phyloP scores from a whole-genome alignment of 2,797 vertebrate species.

The Mionectes olivaceus region DNA sequence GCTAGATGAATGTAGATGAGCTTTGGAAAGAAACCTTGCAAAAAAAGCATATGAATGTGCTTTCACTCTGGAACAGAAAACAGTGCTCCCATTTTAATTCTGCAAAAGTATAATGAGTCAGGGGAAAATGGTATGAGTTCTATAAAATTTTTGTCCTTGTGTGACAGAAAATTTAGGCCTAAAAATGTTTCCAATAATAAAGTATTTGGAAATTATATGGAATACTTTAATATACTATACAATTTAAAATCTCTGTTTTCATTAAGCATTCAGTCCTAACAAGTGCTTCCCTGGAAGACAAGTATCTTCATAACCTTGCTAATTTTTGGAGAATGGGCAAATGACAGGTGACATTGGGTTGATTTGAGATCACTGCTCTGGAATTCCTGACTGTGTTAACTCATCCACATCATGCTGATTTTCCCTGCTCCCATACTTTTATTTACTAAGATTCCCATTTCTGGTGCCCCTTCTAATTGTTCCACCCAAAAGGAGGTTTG shows the following conservation, averaged over 20 bases:
- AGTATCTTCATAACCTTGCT: background rate
- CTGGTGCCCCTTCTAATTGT: background rate
- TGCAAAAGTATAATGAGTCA: background rate
- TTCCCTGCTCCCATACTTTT: background rate
- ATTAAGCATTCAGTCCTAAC: background rate
- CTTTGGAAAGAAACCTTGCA: background rate
- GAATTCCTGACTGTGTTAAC: background rate
- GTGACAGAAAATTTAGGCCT: background rate
- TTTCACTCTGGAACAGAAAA: background rate
- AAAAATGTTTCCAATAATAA: background rate
- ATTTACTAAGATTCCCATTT: background rate
- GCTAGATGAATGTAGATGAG: constrained; percentile 6
- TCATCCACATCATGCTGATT: background rate
- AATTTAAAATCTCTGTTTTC: background rate
- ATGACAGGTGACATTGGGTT: background rate
- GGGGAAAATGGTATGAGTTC: background rate
- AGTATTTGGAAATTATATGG: background rate
- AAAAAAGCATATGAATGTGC: background rate
- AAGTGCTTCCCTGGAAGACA: background rate
- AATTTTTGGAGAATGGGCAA: accelerated
- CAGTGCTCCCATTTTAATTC: background rate
- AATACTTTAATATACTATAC: background rate
- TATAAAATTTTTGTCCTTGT: background rate
- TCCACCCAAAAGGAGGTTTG: background rate
- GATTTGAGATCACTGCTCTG: background rate